A percentile compares a stretch with the other conserved stretches of the same genome.
Evolutionary conservation across 2,888 invertebrate genomes (phyloP).

Genomic region (Cremastobaeus sp.): DNA sequence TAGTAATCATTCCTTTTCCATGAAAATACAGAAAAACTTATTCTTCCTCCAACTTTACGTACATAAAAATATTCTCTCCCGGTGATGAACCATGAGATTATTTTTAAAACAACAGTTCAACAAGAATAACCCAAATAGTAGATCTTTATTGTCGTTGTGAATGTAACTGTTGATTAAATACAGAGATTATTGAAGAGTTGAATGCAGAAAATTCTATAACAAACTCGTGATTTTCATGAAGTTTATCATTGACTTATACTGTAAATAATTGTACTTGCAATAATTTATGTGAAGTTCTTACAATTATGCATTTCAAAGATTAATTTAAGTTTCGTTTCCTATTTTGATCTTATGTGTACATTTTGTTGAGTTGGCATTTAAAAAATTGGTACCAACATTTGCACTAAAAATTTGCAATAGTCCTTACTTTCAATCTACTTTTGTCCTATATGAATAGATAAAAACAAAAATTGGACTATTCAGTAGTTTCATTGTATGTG

Average conservation of each 20-base stretch:
- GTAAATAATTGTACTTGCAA: slow-evolving; percentile 30
- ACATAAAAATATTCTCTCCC: no score
- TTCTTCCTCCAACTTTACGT: no score
- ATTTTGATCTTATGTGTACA: not conserved
- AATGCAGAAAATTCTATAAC: slow-evolving; percentile 17
- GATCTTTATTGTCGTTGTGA: slow-evolving; percentile 45
- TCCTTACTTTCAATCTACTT: no score
- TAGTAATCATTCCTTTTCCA: no score
- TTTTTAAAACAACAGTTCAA: slow-evolving; percentile 4
- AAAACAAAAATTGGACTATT: no score
- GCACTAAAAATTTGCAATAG: no score
- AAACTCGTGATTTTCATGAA: slow-evolving; percentile 38
- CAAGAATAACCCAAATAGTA: slow-evolving; percentile 13
- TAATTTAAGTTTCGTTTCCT: not conserved
- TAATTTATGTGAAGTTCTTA: slow-evolving; percentile 10
- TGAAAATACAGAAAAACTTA: no score
- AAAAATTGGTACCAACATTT: no score
- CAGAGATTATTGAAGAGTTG: slow-evolving; percentile 55
- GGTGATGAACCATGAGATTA: not conserved
- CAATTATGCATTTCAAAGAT: slow-evolving; percentile 15
- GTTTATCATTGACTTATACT: slow-evolving; percentile 42
- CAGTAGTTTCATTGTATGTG: no score
- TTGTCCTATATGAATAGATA: no score
- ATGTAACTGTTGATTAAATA: slow-evolving; percentile 49
- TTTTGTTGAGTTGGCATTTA: no score